phyloP scores from a whole-genome alignment of 2,113 vertebrate genomes.

The Xyliphius kryptos region DNA sequence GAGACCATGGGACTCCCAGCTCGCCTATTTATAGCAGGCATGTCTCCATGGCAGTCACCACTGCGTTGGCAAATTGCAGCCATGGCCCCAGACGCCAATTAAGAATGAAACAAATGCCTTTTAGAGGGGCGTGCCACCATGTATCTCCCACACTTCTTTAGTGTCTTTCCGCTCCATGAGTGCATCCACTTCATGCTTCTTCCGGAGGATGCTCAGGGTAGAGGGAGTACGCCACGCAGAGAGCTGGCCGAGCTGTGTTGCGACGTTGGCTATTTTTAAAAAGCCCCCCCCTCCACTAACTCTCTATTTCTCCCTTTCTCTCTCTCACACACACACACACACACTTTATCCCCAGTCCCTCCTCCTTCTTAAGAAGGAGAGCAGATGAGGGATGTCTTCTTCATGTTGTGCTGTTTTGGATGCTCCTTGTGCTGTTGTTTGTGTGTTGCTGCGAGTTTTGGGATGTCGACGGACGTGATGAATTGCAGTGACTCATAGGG shows the following conservation, averaged over 20 bases:
- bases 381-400: slow-evolving; percentile 53
- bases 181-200: slow-evolving; percentile 45
- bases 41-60: slow-evolving; percentile 68
- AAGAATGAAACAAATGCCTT: slow-evolving; percentile 73
- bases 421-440: slow-evolving; percentile 27
- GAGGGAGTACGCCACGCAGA: slow-evolving; percentile 43
- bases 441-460: too few relatives aligned
- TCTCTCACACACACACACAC: too few relatives aligned
- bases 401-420: slow-evolving; percentile 47
- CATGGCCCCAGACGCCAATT: slow-evolving; percentile 71
- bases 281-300: too few relatives aligned
- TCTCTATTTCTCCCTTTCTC: not conserved
- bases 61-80: slow-evolving; percentile 67
- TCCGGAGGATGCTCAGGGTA: slow-evolving; percentile 55
- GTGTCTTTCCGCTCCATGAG: slow-evolving; percentile 39
- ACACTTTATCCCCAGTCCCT: too few relatives aligned
- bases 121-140: slow-evolving; percentile 51
- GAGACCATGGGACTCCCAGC: slow-evolving; percentile 73
- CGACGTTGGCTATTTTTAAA: slow-evolving; percentile 61
- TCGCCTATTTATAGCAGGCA: slow-evolving; percentile 67
- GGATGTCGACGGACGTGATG: slow-evolving; percentile 54
- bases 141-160: slow-evolving; percentile 47
- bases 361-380: slow-evolving; percentile 50
- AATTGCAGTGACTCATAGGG: slow-evolving; percentile 58
- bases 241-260: slow-evolving; percentile 52